phyloP scores from a whole-genome alignment of 2,113 vertebrate species.

The Nyctereutes procyonoides region DNA sequence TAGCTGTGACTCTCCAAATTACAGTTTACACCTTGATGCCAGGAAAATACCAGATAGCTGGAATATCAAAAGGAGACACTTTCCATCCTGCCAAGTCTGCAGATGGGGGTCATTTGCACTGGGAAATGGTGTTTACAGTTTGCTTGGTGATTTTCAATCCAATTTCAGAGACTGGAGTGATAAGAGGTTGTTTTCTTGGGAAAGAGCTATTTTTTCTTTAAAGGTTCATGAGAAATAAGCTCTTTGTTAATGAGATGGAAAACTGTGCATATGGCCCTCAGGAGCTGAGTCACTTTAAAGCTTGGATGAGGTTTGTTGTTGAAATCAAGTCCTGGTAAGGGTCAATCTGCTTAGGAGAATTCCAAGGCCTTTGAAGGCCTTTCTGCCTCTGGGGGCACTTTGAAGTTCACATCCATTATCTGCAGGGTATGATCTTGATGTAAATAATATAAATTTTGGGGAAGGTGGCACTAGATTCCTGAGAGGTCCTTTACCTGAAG shows the following conservation, averaged over 20 bases:
- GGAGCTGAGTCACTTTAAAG: constrained; percentile 36
- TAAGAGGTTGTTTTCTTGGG: neutral
- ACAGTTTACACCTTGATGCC: neutral
- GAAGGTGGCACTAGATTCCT: neutral
- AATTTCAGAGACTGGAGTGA: neutral
- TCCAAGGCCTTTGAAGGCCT: neutral
- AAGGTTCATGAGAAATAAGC: neutral
- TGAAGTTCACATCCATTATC: neutral
- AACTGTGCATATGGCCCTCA: neutral
- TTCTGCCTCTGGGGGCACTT: neutral
- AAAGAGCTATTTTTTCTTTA: constrained; percentile 30
- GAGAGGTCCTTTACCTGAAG: neutral
- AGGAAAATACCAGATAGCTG: neutral
- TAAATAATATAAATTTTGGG: neutral
- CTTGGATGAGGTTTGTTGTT: neutral
- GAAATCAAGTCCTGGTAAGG: neutral
- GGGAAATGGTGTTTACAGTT: neutral
- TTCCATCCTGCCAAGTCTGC: neutral
- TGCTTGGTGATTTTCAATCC: neutral
- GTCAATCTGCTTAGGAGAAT: neutral
- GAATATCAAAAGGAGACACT: neutral
- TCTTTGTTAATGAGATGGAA: constrained; percentile 54
- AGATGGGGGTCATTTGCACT: neutral
- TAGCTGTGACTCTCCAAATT: neutral
- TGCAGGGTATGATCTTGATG: neutral